Evolutionary conservation across 2,888 invertebrate genomes (phyloP).

Genomic region (Zele albiditarsus): DNA sequence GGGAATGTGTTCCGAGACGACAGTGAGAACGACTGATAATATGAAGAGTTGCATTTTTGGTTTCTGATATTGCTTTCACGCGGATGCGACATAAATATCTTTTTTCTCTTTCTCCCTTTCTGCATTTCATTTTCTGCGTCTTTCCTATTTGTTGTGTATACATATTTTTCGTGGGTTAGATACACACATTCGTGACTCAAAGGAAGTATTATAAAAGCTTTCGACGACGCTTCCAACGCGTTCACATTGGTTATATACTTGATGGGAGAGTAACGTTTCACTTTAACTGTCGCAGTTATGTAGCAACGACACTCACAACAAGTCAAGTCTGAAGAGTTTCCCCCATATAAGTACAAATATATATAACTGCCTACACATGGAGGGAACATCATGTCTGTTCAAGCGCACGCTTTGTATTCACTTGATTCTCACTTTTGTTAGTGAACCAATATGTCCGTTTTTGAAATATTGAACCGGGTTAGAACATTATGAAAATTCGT

Average conservation of each 20-base stretch:
- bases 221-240: neutral
- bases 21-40: neutral
- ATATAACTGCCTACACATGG: neutral
- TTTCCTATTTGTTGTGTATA: neutral
- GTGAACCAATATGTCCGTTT: neutral
- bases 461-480: neutral
- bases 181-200: neutral
- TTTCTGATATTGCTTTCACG: neutral
- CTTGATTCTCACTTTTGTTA: neutral
- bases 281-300: slow-evolving; percentile 8
- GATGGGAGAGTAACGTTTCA: slow-evolving; percentile 11
- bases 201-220: neutral
- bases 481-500: no score
- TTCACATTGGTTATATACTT: neutral
- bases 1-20: neutral
- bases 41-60: neutral
- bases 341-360: neutral
- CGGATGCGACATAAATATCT: neutral
- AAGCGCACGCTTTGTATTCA: neutral
- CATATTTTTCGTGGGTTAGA: neutral
- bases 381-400: neutral
- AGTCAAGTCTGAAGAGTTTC: neutral
- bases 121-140: no score
- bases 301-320: neutral
- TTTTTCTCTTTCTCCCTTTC: no score